phyloP scores from a whole-genome alignment of 2,888 invertebrate genomes.

The Patella pellucida region DNA sequence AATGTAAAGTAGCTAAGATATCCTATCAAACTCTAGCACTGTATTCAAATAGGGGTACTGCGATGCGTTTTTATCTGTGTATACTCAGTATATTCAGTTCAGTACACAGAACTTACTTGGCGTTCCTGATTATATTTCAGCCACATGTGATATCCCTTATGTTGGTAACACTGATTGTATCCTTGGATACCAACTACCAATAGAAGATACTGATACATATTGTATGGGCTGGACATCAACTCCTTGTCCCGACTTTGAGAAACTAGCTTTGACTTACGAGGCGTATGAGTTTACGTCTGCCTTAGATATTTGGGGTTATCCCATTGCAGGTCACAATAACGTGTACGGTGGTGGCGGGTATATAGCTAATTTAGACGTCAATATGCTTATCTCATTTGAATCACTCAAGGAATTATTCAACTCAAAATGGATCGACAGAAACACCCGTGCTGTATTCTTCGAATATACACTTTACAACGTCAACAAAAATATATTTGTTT shows the following conservation, averaged over 20 bases:
- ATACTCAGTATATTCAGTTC: no score
- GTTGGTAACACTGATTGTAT: conserved; percentile 9
- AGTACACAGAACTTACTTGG: background rate
- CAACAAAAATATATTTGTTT: background rate
- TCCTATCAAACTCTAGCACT: no score
- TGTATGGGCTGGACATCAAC: background rate
- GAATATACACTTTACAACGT: background rate
- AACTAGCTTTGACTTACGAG: background rate
- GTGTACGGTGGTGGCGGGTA: background rate
- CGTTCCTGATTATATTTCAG: background rate
- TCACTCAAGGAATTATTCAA: background rate
- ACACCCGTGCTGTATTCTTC: background rate
- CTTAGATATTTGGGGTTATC: background rate
- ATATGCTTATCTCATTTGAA: background rate
- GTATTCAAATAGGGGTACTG: no score
- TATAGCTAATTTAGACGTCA: background rate
- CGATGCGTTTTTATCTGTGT: no score
- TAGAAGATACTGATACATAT: background rate
- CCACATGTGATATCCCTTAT: background rate
- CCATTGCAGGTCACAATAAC: background rate
- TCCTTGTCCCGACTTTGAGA: background rate
- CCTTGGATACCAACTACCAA: conserved; percentile 18
- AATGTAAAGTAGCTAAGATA: no score
- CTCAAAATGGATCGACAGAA: background rate
- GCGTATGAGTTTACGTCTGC: background rate